Conservation (phyloP, 92 coral and sea anemone species). For the Scolanthus callimorphus region DNA sequence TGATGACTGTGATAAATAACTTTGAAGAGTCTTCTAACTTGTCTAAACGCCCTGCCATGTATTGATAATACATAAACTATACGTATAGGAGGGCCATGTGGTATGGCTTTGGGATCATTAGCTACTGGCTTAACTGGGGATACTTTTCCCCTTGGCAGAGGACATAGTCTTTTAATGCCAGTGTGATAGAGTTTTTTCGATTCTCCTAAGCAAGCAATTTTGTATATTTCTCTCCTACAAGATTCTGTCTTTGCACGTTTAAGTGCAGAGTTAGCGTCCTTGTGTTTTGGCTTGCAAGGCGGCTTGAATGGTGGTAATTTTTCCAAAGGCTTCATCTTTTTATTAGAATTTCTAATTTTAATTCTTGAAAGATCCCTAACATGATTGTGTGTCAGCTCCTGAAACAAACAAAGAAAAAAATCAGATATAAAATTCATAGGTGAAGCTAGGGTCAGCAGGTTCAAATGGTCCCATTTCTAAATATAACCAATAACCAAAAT, state of each 20-base stretch:
- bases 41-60: conserved; percentile 93
- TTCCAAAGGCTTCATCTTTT: conserved; percentile 9
- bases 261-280: conserved; percentile 85
- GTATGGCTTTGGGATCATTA: conserved; percentile 44
- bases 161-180: conserved; percentile 70
- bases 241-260: conserved; percentile 75
- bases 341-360: neutral
- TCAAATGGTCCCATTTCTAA: no score
- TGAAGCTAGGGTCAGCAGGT: no score
- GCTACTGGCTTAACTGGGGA: conserved; percentile 66
- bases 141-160: conserved; percentile 57
- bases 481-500: no score
- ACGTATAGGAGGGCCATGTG: conserved; percentile 85
- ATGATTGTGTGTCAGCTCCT: conserved; percentile 20
- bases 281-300: conserved; percentile 75
- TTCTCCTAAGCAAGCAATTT: conserved; percentile 84
- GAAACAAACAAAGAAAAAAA: neutral
- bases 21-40: conserved; percentile 90
- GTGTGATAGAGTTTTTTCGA: conserved; percentile 59
- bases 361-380: conserved; percentile 6
- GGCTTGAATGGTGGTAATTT: conserved; percentile 47
- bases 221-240: conserved; percentile 73
- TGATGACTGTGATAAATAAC: conserved; percentile 85
- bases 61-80: conserved; percentile 76
- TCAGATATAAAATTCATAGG: no score